Base-by-base conservation (phyloP, 2,888 invertebrate genomes). In the Sacculina carcini region DNA sequence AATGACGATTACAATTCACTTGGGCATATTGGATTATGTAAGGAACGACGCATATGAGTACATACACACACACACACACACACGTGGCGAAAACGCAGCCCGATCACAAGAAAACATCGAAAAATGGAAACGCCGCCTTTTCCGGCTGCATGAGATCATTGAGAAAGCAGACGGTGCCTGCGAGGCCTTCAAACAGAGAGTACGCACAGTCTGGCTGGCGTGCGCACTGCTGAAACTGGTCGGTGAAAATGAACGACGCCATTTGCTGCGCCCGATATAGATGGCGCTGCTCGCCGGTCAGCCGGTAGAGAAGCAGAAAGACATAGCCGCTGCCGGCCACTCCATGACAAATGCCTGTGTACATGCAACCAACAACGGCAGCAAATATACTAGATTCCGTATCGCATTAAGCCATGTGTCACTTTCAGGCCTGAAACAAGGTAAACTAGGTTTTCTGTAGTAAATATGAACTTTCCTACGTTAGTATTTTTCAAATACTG, bases 121-220 rank as follows among this genome's bases (percentile, higher is more conserved):
- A 56, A 28, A 55, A 51, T 5, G 57, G 57, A 44, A 55, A 56
- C 4, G 49, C 24, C 2, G 57, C 51, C 36, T 53, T 28, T 26
- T 51, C 46, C n/a, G 57, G 56, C 14, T 53, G 48, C 31, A 53
- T 42, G 10, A 56, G 42, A 51, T 56, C 87, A 9, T 74, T 70
- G 50, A 89, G 66, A 63, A 73, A 89, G 61, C 85, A 87, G 9
- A 79, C 77, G 1, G 85, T 80, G 3, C 89, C 89, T 10, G 86
- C 82, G 51, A 76, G 71, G 2, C 89, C 89, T 67, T 89, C 89
- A 65, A 76, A 85, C 58, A 90, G 69, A 61, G 82, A 84, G 61
- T 75, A 79, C 0, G 85, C 85, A 58, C 73, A 71, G 64, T 87
- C 87, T 1, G 87, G 87, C 14, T 73, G 73, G 39, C 79, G 71